phyloP scores from a whole-genome alignment of 2,113 vertebrate genomes.

The Peromyscus maniculatus region DNA sequence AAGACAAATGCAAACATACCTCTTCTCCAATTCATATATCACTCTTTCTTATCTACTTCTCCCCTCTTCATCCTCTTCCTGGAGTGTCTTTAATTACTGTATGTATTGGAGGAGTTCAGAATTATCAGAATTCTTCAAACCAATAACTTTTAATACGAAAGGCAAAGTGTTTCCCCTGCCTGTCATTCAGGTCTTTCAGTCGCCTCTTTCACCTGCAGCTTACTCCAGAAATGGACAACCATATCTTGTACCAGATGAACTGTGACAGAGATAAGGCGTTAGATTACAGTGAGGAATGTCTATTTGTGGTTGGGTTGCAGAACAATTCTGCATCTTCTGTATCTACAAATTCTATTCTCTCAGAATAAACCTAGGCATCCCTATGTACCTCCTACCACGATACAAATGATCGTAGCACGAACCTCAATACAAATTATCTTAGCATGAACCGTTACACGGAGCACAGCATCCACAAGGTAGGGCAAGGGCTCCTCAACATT shows the following conservation, averaged over 20 bases:
- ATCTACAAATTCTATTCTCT: background rate
- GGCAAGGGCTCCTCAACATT: background rate
- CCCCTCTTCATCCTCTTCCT: background rate
- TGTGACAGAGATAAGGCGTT: background rate
- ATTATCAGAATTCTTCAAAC: conserved; percentile 24
- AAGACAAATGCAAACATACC: background rate
- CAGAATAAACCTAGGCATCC: background rate
- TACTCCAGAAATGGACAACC: background rate
- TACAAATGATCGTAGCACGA: background rate
- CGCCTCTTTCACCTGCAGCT: background rate
- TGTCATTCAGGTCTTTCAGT: background rate
- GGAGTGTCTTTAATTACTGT: background rate
- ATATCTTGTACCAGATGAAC: background rate
- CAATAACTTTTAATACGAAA: conserved; percentile 5
- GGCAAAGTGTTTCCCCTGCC: background rate
- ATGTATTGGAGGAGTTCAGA: background rate
- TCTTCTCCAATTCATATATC: background rate
- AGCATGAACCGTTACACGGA: background rate
- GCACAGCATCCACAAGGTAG: background rate
- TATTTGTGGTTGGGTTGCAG: background rate
- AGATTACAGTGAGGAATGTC: background rate
- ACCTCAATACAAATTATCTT: background rate
- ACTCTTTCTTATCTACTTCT: background rate
- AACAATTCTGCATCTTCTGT: background rate
- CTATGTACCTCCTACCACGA: background rate